Conservation (phyloP, 2,888 invertebrate genomes). For the Glyphotaelius pellucidus region DNA sequence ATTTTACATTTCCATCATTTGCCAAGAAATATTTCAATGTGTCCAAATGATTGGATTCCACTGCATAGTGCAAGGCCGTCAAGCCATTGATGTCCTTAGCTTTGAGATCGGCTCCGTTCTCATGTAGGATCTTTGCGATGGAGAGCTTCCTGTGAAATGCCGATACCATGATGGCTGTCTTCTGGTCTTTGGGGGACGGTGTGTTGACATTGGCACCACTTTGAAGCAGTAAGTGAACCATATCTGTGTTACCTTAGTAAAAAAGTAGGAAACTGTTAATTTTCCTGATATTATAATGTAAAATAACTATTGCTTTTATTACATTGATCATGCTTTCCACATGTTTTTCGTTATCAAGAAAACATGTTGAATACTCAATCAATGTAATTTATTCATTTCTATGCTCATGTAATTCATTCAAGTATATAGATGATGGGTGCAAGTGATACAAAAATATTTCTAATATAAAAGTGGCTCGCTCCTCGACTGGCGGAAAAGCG, state of each 20-base stretch:
- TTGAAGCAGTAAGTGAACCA: conserved; percentile 73
- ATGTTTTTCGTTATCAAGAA: too few relatives aligned
- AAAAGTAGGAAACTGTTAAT: background rate
- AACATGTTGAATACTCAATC: too few relatives aligned
- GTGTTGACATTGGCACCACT: conserved; percentile 76
- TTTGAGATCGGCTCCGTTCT: conserved; percentile 74
- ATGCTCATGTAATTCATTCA: too few relatives aligned
- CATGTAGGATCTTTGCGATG: conserved; percentile 73
- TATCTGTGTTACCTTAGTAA: conserved; percentile 71
- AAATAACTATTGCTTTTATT: too few relatives aligned
- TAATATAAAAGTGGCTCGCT: too few relatives aligned
- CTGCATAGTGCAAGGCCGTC: conserved; percentile 77
- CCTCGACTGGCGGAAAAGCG: too few relatives aligned
- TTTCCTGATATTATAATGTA: too few relatives aligned
- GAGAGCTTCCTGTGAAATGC: conserved; percentile 70
- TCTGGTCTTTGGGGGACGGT: conserved; percentile 70
- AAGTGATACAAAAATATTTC: too few relatives aligned
- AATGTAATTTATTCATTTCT: too few relatives aligned
- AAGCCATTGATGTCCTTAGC: conserved; percentile 74
- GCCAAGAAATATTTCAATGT: conserved; percentile 71
- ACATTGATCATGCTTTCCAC: too few relatives aligned
- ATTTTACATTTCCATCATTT: conserved; percentile 71
- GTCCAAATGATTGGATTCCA: conserved; percentile 73
- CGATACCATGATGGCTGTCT: conserved; percentile 76
- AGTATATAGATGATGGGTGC: too few relatives aligned